A percentile compares a stretch with the other conserved stretches of the same genome.
Conservation (phyloP, 2,888 invertebrate species). For the Tinea pellionella region DNA sequence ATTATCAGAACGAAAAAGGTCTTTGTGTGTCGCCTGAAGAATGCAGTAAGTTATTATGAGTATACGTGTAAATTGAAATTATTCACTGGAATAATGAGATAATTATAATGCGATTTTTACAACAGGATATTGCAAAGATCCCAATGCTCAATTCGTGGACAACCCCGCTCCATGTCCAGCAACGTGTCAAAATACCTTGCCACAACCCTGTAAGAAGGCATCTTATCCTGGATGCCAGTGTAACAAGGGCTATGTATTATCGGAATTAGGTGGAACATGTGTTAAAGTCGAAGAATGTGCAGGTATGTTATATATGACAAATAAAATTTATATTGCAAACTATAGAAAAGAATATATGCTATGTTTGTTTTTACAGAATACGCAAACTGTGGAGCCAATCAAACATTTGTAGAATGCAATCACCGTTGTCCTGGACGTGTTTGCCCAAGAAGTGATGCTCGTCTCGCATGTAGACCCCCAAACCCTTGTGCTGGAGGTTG, state of each 20-base stretch:
- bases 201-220: not conserved
- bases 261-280: constrained; percentile 14
- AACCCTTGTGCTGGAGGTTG: constrained; percentile 7
- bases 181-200: constrained; percentile 17
- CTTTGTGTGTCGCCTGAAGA: not conserved
- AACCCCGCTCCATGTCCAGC: constrained; percentile 15
- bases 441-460: constrained; percentile 13
- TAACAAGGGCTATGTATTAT: constrained; percentile 17
- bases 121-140: constrained; percentile 17
- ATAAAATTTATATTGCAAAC: too few species aligned
- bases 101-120: too few species aligned
- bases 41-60: constrained; percentile 6
- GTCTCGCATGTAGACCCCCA: constrained; percentile 3
- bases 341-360: too few species aligned
- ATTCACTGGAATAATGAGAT: too few species aligned
- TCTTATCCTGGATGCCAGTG: constrained; percentile 17
- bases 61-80: too few species aligned
- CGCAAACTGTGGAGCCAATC: constrained; percentile 16
- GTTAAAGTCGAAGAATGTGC: constrained; percentile 16
- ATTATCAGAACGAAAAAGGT: constrained; percentile 24
- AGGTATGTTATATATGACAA: too few species aligned
- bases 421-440: constrained; percentile 16
- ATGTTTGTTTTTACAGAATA: constrained; percentile 18
- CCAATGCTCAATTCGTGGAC: constrained; percentile 17
- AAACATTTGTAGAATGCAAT: constrained; percentile 16